These are phyloP conservation scores for Thecocarcelia acutangulata DNA, from an alignment of 2,888 invertebrate species.

Conservation along the genomic window DNA sequence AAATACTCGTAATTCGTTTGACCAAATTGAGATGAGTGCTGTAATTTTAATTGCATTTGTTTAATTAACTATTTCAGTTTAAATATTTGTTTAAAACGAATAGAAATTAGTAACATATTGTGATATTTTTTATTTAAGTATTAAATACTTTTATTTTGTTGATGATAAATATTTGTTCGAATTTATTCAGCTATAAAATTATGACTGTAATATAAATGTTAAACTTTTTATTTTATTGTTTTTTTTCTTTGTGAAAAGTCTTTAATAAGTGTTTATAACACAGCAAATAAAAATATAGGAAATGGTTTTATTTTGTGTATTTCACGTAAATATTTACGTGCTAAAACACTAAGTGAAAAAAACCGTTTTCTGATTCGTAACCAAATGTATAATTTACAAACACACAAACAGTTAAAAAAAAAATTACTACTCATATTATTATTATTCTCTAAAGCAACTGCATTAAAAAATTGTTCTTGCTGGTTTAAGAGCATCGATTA, in stretches of 20 bases:
- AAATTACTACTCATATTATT: too few species aligned
- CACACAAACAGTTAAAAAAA: too few species aligned
- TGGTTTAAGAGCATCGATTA: too few species aligned
- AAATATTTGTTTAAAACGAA: not conserved
- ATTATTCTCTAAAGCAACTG: too few species aligned
- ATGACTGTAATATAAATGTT: constrained; percentile 29
- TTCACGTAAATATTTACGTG: constrained; percentile 1
- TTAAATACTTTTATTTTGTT: not conserved
- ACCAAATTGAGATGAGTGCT: too few species aligned
- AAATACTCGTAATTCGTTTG: too few species aligned
- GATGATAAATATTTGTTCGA: not conserved
- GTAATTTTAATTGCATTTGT: too few species aligned
- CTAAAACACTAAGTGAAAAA: not conserved
- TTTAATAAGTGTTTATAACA: not conserved
- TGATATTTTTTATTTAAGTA: not conserved
- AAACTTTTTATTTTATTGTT: constrained; percentile 8
- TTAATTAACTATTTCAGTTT: not conserved
- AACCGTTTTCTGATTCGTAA: not conserved
- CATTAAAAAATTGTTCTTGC: too few species aligned
- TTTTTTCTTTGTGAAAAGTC: not conserved
- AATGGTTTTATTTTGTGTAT: not conserved
- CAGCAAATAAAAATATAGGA: not conserved
- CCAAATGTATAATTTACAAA: too few species aligned
- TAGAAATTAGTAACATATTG: not conserved
- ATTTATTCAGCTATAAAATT: constrained; percentile 27